These are phyloP conservation scores for Orussus abietinus DNA, from an alignment of 1,140 invertebrate species.

Conservation along the genomic window DNA sequence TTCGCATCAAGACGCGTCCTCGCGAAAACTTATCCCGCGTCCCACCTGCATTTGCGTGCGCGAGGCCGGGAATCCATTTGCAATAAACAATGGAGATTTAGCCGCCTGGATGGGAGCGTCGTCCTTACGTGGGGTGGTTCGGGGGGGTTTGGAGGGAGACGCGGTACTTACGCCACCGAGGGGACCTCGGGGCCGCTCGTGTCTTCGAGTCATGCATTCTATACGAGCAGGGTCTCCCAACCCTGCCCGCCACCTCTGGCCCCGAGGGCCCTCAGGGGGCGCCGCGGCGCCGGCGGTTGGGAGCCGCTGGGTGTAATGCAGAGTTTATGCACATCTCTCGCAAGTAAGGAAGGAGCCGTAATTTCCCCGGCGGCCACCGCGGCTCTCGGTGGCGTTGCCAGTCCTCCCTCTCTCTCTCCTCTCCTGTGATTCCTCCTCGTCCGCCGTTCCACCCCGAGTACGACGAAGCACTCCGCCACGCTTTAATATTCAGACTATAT, in stretches of 20 bases:
- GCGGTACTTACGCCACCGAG: conserved; percentile 43
- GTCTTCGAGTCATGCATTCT: conserved; percentile 53
- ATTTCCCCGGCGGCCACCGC: conserved; percentile 50
- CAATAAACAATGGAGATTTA: conserved; percentile 54
- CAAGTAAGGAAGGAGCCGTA: conserved; percentile 47
- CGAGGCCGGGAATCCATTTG: conserved; percentile 56
- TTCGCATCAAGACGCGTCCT: too few species aligned
- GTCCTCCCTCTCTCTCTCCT: conserved; percentile 22
- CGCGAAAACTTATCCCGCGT: too few species aligned
- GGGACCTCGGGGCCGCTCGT: conserved; percentile 35
- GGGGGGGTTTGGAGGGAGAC: too few species aligned
- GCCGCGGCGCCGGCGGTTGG: conserved; percentile 14
- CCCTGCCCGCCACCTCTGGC: conserved; percentile 5
- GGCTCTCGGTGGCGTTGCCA: conserved; percentile 46
- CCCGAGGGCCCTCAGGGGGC: background rate
- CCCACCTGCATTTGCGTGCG: too few species aligned
- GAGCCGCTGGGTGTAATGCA: conserved; percentile 44
- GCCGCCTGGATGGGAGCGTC: conserved; percentile 27
- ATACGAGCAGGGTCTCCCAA: conserved; percentile 43
- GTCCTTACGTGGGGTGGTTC: conserved; percentile 42
- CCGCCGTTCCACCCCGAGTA: conserved; percentile 24
- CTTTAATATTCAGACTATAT: conserved; percentile 56
- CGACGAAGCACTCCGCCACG: conserved; percentile 40
- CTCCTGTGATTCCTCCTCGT: conserved; percentile 21
- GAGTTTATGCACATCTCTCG: conserved; percentile 49